Evolutionary conservation across 2,888 invertebrate genomes (phyloP).

Genomic region (Darwinula stevensoni): DNA sequence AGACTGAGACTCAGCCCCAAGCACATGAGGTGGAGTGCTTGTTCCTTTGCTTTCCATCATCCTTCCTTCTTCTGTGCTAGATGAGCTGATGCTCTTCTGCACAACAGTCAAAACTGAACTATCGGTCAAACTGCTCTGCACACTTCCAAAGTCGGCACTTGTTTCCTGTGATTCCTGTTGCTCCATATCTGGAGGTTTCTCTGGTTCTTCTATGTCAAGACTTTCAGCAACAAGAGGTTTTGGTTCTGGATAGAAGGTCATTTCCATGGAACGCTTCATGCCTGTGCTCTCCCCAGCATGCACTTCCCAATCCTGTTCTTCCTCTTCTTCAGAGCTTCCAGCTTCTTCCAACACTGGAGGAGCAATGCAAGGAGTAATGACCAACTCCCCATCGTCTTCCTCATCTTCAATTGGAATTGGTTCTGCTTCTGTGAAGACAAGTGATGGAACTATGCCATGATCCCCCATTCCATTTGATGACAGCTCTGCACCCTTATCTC

Average conservation of each 20-base stretch:
- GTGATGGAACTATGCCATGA: background rate
- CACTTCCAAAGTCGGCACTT: too few relatives aligned
- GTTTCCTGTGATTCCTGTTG: too few relatives aligned
- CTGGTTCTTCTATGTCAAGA: too few relatives aligned
- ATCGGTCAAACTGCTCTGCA: background rate
- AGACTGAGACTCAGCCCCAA: too few relatives aligned
- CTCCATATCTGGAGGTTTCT: too few relatives aligned
- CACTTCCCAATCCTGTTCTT: background rate
- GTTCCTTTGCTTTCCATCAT: too few relatives aligned
- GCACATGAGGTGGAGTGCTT: too few relatives aligned
- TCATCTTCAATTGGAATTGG: background rate
- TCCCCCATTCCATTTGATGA: too few relatives aligned
- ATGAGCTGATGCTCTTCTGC: too few relatives aligned
- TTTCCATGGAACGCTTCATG: conserved; percentile 69
- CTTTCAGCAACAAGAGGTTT: conserved; percentile 19
- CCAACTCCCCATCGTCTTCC: background rate
- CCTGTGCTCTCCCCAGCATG: background rate
- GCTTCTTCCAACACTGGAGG: background rate
- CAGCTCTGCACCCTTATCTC: too few relatives aligned
- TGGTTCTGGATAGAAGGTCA: conserved; percentile 41
- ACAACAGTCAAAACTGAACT: too few relatives aligned
- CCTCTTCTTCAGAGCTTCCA: background rate
- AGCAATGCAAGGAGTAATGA: background rate
- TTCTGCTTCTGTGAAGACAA: conserved; percentile 1
- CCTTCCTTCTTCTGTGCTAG: conserved; percentile 2